These are phyloP conservation scores for Megalops cyprinoides DNA, from an alignment of 2,797 vertebrate genomes.

Conservation along the genomic window DNA sequence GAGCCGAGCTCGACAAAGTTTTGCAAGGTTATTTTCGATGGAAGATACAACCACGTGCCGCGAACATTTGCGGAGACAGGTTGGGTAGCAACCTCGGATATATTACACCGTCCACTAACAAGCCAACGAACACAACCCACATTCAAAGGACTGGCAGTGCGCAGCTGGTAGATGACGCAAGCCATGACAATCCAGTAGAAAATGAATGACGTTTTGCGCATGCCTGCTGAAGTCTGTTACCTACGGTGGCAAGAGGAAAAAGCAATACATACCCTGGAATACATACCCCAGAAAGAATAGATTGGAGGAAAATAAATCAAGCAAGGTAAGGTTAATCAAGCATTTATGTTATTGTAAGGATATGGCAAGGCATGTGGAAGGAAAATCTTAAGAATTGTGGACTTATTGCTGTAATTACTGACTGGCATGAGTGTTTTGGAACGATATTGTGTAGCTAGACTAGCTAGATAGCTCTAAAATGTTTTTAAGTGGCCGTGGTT, in stretches of 20 bases:
- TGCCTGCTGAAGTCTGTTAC: slow-evolving; percentile 49
- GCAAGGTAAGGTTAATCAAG: slow-evolving; percentile 7
- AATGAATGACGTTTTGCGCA: slow-evolving; percentile 69
- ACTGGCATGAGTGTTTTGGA: slow-evolving; percentile 17
- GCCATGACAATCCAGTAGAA: slow-evolving; percentile 59
- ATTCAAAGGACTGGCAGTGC: slow-evolving; percentile 51
- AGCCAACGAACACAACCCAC: too few relatives aligned
- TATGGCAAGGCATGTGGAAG: background rate
- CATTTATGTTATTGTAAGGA: slow-evolving; percentile 3
- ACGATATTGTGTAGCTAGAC: background rate
- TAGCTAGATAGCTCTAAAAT: background rate
- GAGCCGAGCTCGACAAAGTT: too few relatives aligned
- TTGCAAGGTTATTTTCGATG: too few relatives aligned
- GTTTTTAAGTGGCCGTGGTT: background rate
- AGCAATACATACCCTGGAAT: slow-evolving; percentile 74
- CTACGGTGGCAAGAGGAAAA: slow-evolving; percentile 58
- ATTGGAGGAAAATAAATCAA: slow-evolving; percentile 24
- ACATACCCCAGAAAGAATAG: slow-evolving; percentile 44
- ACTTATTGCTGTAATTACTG: slow-evolving; percentile 1
- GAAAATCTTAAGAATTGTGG: slow-evolving; percentile 15
- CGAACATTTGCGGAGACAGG: too few relatives aligned
- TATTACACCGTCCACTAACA: too few relatives aligned
- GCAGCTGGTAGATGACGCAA: slow-evolving; percentile 64
- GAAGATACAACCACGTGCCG: too few relatives aligned
- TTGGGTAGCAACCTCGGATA: too few relatives aligned